These are phyloP conservation scores for Triplophysa yarkandensis DNA, from an alignment of 2,797 vertebrate species.

Conservation along the genomic window DNA sequence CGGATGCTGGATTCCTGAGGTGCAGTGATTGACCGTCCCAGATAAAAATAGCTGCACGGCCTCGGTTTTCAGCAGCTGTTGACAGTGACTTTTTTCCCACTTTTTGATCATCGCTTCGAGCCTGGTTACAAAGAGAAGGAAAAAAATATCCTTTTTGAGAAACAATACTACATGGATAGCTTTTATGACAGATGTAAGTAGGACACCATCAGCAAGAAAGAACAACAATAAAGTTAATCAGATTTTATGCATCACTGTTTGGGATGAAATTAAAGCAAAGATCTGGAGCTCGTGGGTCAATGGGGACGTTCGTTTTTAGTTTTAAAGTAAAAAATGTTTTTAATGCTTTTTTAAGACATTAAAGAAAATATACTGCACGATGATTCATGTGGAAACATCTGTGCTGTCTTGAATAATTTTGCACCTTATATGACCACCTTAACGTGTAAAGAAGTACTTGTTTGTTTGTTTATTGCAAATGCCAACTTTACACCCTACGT, in stretches of 20 bases:
- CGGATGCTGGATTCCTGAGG: slow-evolving; percentile 36
- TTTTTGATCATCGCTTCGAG: background rate
- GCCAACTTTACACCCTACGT: background rate
- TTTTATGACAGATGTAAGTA: slow-evolving; percentile 18
- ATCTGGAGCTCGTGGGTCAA: background rate
- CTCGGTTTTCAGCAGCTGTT: slow-evolving; percentile 7
- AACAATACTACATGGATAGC: background rate
- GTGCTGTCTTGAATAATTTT: background rate
- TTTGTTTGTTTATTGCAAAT: background rate
- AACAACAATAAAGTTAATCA: background rate
- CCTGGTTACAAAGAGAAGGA: slow-evolving; percentile 38
- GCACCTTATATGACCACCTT: background rate
- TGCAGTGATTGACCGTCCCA: background rate
- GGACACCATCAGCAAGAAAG: background rate
- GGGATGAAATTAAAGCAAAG: background rate
- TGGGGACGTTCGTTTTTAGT: background rate
- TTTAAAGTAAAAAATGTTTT: background rate
- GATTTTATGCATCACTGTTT: background rate
- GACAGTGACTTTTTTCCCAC: background rate
- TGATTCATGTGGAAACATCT: background rate
- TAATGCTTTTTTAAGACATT: background rate
- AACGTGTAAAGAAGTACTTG: background rate
- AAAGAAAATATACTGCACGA: slow-evolving; percentile 3
- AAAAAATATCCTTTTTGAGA: background rate
- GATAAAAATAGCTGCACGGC: slow-evolving; percentile 7